Base-by-base conservation (phyloP, 2,113 vertebrate species). In the Hypomesus transpacificus region DNA sequence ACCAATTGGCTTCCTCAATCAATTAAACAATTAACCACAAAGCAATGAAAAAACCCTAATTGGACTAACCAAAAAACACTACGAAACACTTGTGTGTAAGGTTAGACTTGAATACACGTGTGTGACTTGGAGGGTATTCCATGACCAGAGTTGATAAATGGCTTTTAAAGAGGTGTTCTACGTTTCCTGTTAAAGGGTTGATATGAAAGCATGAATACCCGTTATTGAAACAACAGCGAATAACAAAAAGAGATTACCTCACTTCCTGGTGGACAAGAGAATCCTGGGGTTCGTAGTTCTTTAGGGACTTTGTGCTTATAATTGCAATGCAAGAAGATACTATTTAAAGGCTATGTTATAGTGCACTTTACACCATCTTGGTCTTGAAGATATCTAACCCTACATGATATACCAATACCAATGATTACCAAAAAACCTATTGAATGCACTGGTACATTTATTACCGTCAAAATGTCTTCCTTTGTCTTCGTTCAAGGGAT, bases 271-370 rank as follows among this genome's bases (percentile, higher is more conserved):
- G 63, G 39, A 46, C 67, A 7, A 56, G 73, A 85, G 65, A 81
- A 77, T 64, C 18, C 5, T 64, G 74, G 52, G 4, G n/a, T 69
- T 68, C 26, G 61, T 26, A 61, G 21, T 61, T 71, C 22, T 56
- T 65, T 9, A 24, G 28, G 50, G 69, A 69, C 63, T 18, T 83
- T 83, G 81, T 87, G 87, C 85, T 87, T 84, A 24, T 79, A 66
- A 58, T 76, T 79, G 39, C 39, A 46, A 11, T 2, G 39, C 9
- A 31, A 64, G 54, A 24, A 13, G 53, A 60, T 22, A 26, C 50
- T 58, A 13, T 71, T 6, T 50, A 20, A 18, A 51, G 21, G 26
- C 13, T 34, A 14, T 22, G 69, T 75, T 28, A 46, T 73, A 18
- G 4, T 24, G 13, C 18, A 70, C 22, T 39, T 13, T 53, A 64